Evolutionary conservation across 2,113 vertebrate genomes (phyloP), one percentile per base, ranked within the genome.

Genomic region (Aphelocoma coerulescens): DNA sequence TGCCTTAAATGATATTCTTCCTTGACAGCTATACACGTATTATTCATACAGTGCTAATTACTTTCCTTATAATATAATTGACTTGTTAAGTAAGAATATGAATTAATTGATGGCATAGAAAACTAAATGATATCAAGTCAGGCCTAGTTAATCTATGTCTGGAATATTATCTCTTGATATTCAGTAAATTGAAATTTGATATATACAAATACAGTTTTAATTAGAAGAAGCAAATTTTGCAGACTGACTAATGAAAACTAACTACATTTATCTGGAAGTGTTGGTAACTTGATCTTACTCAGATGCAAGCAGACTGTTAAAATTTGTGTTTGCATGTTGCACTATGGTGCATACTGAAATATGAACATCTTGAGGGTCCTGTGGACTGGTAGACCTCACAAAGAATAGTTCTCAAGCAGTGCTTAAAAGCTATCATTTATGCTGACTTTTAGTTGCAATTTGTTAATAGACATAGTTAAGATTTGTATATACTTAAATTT

Each of bases 41-140:
- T 97, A 94, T 96, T 92, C 92, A 96, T 96, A 94, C 68, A 89
- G 43, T 54, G 74, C 93, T 97, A 98, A 97, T 97, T 96, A 94
- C 65, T 73, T 91, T 91, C 71, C 89, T 94, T 86, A 91, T 66
- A 94, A 63, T 79, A 51, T 91, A 92, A 93, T 88, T 86, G 79
- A 94, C 93, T 91, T 73, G 94, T 97, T 96, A 94, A 91, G 96
- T 85, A 84, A 82, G 94, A 91, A 96, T 97, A 89, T 88, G 85
- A 96, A 97, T 97, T 97, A 97, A 97, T 91, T 97, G 92, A 82
- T 95, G 91, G 67, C 85, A 84, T 46, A 95, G 91, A 88, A 97
- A 96, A 95, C 71, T 84, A 97, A 97, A 94, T 89, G 52, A 84
- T 92, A 95, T 76, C 67, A 91, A 97, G 91, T 76, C 77, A 93